Evolutionary conservation across 2,797 vertebrate genomes (phyloP), one percentile per base, ranked within the genome.

Genomic region (Lophotriccus pileatus): DNA sequence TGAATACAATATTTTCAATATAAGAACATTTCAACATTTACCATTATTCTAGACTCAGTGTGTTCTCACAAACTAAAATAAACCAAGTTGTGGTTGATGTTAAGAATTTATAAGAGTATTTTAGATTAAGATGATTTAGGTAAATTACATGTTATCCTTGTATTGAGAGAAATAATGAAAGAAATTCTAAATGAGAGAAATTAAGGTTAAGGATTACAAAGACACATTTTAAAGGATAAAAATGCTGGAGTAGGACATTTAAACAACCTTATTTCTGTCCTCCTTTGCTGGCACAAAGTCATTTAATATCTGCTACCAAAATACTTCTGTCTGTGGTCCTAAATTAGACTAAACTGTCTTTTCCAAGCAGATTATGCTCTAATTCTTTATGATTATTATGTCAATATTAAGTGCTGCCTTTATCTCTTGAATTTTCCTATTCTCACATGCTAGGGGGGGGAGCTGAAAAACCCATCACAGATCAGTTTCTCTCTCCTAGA

Each of bases 291-390:
- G 34, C 55, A 73, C 15, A 52, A 64, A 73, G 49, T 20, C 39
- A 14, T 76, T 86, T 41, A 52, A 24, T 10, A 2, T 82, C 55
- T 70, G 34, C 70, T 39, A 67, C 56, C 44, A 74, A 75, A 87
- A 78, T 63, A 53, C 44, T 79, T 76, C 32, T 21, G 6, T 39
- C 50, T 47, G 43, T 4, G 2, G 32, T 52, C 55, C 47, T 84
- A 84, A 92, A 93, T 93, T 67, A 81, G 63, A 70, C 32, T 76
- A 67, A 83, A 88, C n/a, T 63, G 73, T 43, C 66, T 64, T 89
- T 77, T 75, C 46, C 9, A 74, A 79, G 43, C 20, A 88, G 64
- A 80, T 87, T 87, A 59, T 4, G 3, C 21, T 82, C 76, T 46
- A 68, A 44, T 67, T 82, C 44, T 67, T 92, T 28, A 55, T 52